Conservation (phyloP, 2,888 invertebrate species). For the Brachylomia viminalis region DNA sequence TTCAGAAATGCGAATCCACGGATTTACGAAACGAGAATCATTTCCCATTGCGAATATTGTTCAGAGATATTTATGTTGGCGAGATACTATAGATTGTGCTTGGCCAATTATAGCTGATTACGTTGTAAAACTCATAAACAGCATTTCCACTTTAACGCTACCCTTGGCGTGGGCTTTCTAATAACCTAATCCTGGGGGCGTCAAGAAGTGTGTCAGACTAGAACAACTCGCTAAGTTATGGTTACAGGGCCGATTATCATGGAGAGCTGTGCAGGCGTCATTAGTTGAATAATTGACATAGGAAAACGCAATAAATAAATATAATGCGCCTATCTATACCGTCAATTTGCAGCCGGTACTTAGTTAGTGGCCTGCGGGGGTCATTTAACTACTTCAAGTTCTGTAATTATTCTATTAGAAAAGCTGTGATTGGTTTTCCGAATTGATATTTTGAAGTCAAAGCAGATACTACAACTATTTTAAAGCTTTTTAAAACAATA, state of each 20-base stretch:
- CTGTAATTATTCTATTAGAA: constrained; percentile 23
- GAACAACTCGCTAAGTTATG: constrained; percentile 73
- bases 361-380: constrained; percentile 23
- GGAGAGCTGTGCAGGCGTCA: constrained; percentile 75
- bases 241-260: constrained; percentile 74
- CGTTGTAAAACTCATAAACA: constrained; percentile 46
- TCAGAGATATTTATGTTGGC: constrained; percentile 40
- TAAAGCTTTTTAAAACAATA: constrained; percentile 20
- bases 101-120: constrained; percentile 48
- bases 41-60: constrained; percentile 48
- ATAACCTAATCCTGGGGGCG: constrained; percentile 77
- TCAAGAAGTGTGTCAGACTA: constrained; percentile 70
- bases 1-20: constrained; percentile 40
- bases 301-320: constrained; percentile 66
- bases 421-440: neutral
- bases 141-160: constrained; percentile 52
- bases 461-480: neutral
- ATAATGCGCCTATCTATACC: constrained; percentile 42
- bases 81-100: constrained; percentile 35
- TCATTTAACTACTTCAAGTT: constrained; percentile 10
- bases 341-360: constrained; percentile 22
- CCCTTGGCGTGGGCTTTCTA: constrained; percentile 70
- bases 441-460: neutral
- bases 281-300: constrained; percentile 73
- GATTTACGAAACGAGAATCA: constrained; percentile 48